These are phyloP conservation scores for Tetranychus cinnabarinus DNA, from an alignment of 1,140 invertebrate species.

Conservation along the genomic window DNA sequence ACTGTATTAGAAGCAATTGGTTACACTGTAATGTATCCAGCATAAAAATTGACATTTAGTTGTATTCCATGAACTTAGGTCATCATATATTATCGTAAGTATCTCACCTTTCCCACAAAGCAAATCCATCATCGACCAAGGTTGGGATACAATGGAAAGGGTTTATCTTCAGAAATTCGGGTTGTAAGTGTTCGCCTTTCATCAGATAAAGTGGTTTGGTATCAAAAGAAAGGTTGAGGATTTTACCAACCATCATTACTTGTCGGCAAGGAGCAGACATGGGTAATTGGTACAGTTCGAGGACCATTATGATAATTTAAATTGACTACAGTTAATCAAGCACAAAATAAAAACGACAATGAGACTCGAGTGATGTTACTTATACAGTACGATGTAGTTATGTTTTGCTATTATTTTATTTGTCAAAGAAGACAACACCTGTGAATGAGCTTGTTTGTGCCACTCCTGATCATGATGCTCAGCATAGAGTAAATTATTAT, in stretches of 20 bases:
- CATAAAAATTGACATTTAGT: not conserved
- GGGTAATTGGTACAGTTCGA: not conserved
- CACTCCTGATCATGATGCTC: no score
- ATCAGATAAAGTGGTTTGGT: not conserved
- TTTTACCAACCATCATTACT: not conserved
- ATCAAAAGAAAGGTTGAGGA: not conserved
- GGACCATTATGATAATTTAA: no score
- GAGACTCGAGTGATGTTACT: no score
- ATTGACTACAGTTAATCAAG: no score
- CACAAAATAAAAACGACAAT: no score
- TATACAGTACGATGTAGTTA: no score
- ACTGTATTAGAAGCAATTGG: no score
- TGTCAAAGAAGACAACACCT: no score
- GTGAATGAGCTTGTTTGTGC: no score
- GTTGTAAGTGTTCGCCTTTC: not conserved
- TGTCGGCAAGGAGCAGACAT: not conserved
- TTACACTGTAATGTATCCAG: no score
- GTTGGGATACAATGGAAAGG: conserved; percentile 13
- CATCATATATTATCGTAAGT: not conserved
- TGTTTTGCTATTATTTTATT: no score
- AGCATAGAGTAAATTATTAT: no score
- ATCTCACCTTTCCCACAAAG: conserved; percentile 11
- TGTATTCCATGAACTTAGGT: not conserved
- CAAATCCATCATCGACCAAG: conserved; percentile 11
- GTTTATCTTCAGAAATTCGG: conserved; percentile 5